Base-by-base conservation (phyloP, 2,113 vertebrate species). In the Dasyurus viverrinus region DNA sequence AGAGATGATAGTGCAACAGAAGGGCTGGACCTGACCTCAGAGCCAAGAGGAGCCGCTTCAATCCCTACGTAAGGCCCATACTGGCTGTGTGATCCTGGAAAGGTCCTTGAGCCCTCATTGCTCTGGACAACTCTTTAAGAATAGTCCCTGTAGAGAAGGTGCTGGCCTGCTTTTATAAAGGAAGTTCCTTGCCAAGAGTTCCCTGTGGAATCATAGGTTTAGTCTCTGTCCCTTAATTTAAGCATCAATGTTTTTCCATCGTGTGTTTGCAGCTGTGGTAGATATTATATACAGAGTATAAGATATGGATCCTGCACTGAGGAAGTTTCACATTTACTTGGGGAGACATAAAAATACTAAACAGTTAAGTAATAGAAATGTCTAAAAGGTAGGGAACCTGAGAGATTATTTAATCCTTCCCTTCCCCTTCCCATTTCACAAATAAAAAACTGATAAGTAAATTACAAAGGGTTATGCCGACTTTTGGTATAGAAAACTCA, bases 1-100 rank as follows among this genome's bases (percentile, higher is more conserved):
- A 54, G 9, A 52, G 26, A 52, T 52, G 50, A 52, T 0, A 0
- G 0, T 0, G 8, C 0, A 2, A 6, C 8, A 53, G 4, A 26
- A 16, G 1, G 5, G 9, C 30, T 0, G 3, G 27, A 24, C 6
- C 68, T 42, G 36, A 19, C 16, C 11, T 68, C 68, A 42, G 68
- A 84, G 1, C 68, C 68, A 84, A 84, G n/a, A n/a, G 42, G 68
- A 84, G 19, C 68, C 42, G n/a, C 16, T 84, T 84, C 16, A 19
- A 84, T 22, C 42, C n/a, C 7, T 84, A 22, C 1, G 0, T 42
- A 7, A 0, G n/a, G 19, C n/a, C n/a, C n/a, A 8, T 84, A 22
- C 23, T 42, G 36, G 6, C 68, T 84, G 36, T 84, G 19, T 42
- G 68, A 42, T 68, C 30, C 12, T 68, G 60, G 30, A 68, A 36